These are phyloP conservation scores for Sternotherus odoratus DNA, from an alignment of 2,797 vertebrate species.

Conservation along the genomic window DNA sequence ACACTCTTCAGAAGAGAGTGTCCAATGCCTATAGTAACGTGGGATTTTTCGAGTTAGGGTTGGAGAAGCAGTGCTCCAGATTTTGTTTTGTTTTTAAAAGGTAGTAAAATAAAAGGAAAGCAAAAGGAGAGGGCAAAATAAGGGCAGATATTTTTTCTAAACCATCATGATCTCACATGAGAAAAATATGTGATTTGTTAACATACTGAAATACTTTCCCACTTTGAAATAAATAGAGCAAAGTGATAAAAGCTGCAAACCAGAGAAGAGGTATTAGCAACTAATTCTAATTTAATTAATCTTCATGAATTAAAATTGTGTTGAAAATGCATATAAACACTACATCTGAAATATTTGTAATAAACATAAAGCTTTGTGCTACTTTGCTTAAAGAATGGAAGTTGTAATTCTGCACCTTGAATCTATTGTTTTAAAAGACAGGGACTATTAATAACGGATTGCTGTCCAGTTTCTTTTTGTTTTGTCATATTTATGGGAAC, in stretches of 20 bases:
- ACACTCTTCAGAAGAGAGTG: background rate
- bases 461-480: constrained; percentile 29
- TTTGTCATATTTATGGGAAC: constrained; percentile 37
- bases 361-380: constrained; percentile 23
- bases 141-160: background rate
- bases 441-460: constrained; percentile 62
- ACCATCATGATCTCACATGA: background rate
- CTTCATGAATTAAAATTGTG: constrained; percentile 65
- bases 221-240: constrained; percentile 45
- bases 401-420: constrained; percentile 27
- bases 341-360: constrained; percentile 56
- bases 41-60: constrained; percentile 3
- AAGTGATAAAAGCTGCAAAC: constrained; percentile 46
- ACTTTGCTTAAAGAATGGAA: constrained; percentile 33
- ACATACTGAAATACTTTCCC: constrained; percentile 35
- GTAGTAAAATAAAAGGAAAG: constrained; percentile 29
- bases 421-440: constrained; percentile 6
- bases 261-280: constrained; percentile 6
- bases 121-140: background rate
- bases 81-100: background rate
- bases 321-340: constrained; percentile 39
- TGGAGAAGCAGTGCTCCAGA: background rate
- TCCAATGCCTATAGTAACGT: background rate
- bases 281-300: constrained; percentile 58
- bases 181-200: constrained; percentile 8